Conservation (phyloP, 2,797 vertebrate species). For the Dallia pectoralis region DNA sequence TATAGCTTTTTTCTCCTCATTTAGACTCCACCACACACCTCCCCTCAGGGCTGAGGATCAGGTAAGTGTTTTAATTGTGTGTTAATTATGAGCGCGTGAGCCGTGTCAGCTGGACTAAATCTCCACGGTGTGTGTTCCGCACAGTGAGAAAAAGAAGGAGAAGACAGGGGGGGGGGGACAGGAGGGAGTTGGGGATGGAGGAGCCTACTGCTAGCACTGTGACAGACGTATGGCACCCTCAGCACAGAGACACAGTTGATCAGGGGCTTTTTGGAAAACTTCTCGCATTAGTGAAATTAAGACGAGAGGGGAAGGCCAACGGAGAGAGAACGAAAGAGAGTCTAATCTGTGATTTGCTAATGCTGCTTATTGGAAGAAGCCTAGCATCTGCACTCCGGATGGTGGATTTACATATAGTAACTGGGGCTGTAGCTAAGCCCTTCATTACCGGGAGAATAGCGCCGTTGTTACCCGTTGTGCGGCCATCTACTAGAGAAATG, state of each 20-base stretch:
- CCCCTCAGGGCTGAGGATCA: constrained; percentile 62
- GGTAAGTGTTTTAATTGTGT: constrained; percentile 68
- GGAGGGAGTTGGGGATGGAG: constrained; percentile 8
- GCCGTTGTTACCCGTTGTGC: constrained; percentile 44
- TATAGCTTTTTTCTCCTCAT: constrained; percentile 53
- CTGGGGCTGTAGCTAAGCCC: constrained; percentile 57
- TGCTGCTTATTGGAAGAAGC: constrained; percentile 57
- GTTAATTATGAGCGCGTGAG: constrained; percentile 54
- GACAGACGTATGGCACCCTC: constrained; percentile 40
- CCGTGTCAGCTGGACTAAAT: constrained; percentile 53
- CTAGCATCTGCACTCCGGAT: constrained; percentile 39
- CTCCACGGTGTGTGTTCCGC: constrained; percentile 38
- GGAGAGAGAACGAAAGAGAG: constrained; percentile 18
- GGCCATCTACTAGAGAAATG: constrained; percentile 1
- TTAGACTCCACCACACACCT: constrained; percentile 53
- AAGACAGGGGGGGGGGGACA: not conserved
- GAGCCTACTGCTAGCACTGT: constrained; percentile 35
- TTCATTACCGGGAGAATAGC: constrained; percentile 55
- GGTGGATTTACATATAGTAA: constrained; percentile 69
- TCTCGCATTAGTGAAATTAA: constrained; percentile 47
- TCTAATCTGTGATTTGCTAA: constrained; percentile 49
- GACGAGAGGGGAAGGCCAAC: constrained; percentile 15
- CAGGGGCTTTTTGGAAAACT: constrained; percentile 47
- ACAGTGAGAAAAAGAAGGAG: constrained; percentile 25
- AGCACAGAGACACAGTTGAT: constrained; percentile 40